Evolutionary conservation across 2,797 vertebrate genomes (phyloP).

Genomic region (Loriculus beryllinus): DNA sequence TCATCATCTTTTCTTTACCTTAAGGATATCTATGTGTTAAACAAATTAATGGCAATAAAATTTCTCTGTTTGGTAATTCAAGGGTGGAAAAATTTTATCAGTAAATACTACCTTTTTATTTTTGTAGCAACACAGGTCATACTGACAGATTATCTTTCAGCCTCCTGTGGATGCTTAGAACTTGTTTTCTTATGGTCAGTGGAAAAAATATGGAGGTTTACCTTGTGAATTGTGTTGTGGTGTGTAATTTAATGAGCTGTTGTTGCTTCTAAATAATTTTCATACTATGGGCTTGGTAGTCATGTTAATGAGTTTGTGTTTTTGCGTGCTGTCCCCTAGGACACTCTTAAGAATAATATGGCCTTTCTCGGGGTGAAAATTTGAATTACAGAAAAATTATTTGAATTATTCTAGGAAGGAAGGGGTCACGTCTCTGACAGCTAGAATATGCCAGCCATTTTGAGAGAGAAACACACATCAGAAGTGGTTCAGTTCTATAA

Average conservation of each 20-base stretch:
- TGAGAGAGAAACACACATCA: conserved; percentile 5
- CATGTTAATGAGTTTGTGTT: conserved; percentile 34
- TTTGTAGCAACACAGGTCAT: conserved; percentile 50
- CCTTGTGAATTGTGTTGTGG: conserved; percentile 18
- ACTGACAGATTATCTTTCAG: not conserved
- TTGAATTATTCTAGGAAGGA: not conserved
- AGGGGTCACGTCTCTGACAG: not conserved
- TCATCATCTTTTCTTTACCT: not conserved
- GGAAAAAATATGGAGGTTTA: conserved; percentile 35
- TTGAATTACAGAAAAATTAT: not conserved
- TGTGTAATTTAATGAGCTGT: conserved; percentile 25
- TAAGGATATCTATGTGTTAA: not conserved
- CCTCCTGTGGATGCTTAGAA: not conserved
- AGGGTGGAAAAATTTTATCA: not conserved
- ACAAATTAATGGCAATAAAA: not conserved
- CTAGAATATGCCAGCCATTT: conserved; percentile 52
- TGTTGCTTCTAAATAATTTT: conserved; percentile 56
- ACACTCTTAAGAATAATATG: not conserved
- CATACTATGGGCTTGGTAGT: conserved; percentile 19
- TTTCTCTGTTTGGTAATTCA: not conserved
- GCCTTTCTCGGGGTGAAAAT: not conserved
- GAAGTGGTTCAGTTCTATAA: not conserved
- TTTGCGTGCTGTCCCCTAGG: not conserved
- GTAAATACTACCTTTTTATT: conserved; percentile 12
- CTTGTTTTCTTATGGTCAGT: not conserved